Base-by-base conservation (phyloP, 2,888 invertebrate species). In the Drepana falcataria region DNA sequence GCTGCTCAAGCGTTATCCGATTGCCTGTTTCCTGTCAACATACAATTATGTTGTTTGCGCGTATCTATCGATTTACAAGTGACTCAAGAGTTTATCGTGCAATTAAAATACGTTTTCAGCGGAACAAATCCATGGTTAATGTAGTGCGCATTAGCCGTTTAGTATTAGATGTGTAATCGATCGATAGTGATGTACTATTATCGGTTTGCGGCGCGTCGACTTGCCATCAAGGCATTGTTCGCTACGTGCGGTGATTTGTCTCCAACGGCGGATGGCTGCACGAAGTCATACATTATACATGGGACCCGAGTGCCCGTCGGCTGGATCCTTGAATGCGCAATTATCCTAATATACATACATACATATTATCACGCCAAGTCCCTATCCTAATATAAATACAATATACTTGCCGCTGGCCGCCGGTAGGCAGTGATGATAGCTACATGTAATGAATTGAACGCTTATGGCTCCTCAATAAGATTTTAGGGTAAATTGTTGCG, bases 211-310 rank as follows among this genome's bases (percentile, higher is more conserved):
- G 47, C 9, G 21, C 54, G 48, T 35, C 53, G 61, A 21, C 56
- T 55, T 58, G 59, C 57, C 44, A 55, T 54, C 58, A 63, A 63
- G 61, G 60, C 59, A 68, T 68, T 67, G 69, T 65, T 63, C 63
- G 49, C 59, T 65, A 68, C 69, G 69, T 68, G 68, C 54, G 61
- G 65, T 60, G 61, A 68, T 68, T 68, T 63, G 69, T 69, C 68
- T 57, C 51, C 53, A 61, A 59, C 52, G 57, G 53, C 62, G 59
- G 53, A 51, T 56, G 61, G 62, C 65, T 65, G 63, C 68, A 65
- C 68, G 51, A 55, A 57, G 61, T 59, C 59, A 68, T 71, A 68
- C 68, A 72, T 72, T 59, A 72, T 72, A 65, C 69, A 72, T 71
- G 59, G 37, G 52, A 55, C 64, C 57, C 60, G 66, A 65, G 63